These are phyloP conservation scores for Eidolon helvum DNA, from an alignment of 2,113 vertebrate genomes.

Conservation along the genomic window DNA sequence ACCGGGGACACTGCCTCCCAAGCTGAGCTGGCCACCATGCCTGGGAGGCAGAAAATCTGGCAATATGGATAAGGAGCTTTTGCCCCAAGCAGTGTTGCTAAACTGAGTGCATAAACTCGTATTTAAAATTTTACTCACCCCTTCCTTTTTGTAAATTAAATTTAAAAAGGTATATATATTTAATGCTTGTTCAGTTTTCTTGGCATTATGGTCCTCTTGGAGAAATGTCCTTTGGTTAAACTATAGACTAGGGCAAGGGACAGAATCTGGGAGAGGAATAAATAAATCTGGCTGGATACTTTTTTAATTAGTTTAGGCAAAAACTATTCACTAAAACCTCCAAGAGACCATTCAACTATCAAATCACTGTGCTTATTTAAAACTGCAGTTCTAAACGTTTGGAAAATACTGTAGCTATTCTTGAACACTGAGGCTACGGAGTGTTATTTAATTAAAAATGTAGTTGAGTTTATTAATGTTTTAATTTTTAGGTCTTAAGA, in stretches of 20 bases:
- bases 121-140: not conserved
- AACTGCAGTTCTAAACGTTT: not conserved
- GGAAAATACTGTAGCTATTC: not conserved
- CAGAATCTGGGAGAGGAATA: not conserved
- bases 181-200: not conserved
- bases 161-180: not conserved
- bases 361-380: not conserved
- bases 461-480: not conserved
- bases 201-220: not conserved
- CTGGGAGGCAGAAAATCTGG: not conserved
- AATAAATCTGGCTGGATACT: not conserved
- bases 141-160: not conserved
- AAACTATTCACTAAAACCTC: not conserved
- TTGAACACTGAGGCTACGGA: not conserved
- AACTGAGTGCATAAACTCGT: not conserved
- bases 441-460: not conserved
- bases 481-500: not conserved
- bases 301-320: not conserved
- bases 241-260: not conserved
- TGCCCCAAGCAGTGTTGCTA: not conserved
- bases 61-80: not conserved
- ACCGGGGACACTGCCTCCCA: not conserved
- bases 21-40: not conserved
- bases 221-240: not conserved
- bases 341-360: not conserved